A percentile compares a stretch with the other conserved stretches of the same genome.
Conservation (phyloP, 1,140 invertebrate species). For the Capitella teleta region DNA sequence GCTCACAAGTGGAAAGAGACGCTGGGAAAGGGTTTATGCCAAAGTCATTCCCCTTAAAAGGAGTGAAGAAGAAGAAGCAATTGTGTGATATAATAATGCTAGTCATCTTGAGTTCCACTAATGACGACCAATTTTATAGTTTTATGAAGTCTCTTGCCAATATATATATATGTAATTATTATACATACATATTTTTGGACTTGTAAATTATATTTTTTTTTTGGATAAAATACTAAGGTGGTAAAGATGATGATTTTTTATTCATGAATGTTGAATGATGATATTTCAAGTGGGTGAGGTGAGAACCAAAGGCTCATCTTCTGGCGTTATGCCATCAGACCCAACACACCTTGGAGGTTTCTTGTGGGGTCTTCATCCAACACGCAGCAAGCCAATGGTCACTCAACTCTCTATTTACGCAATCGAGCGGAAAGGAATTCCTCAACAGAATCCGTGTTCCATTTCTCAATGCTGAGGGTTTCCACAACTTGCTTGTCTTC, state of each 20-base stretch:
- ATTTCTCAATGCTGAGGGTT: constrained; percentile 85
- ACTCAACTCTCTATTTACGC: constrained; percentile 18
- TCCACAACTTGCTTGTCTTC: constrained; percentile 38
- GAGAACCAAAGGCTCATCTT: background rate
- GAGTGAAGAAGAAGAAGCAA: too few relatives aligned
- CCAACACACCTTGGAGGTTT: background rate
- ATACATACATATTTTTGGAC: too few relatives aligned
- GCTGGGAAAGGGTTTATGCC: too few relatives aligned
- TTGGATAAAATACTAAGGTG: background rate
- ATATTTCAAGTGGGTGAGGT: background rate
- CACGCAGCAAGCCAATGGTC: background rate
- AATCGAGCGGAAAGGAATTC: constrained; percentile 84
- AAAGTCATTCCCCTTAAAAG: too few relatives aligned
- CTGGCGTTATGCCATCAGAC: background rate
- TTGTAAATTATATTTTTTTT: too few relatives aligned
- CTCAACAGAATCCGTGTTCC: constrained; percentile 91
- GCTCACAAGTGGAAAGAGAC: too few relatives aligned
- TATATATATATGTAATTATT: too few relatives aligned
- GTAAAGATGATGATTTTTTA: background rate
- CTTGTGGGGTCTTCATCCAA: background rate
- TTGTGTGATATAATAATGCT: too few relatives aligned
- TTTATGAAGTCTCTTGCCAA: too few relatives aligned
- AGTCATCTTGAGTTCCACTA: too few relatives aligned
- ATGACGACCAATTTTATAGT: too few relatives aligned
- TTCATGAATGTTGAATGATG: background rate